phyloP scores from a whole-genome alignment of 2,888 invertebrate species.

The Dioctria rufipes region DNA sequence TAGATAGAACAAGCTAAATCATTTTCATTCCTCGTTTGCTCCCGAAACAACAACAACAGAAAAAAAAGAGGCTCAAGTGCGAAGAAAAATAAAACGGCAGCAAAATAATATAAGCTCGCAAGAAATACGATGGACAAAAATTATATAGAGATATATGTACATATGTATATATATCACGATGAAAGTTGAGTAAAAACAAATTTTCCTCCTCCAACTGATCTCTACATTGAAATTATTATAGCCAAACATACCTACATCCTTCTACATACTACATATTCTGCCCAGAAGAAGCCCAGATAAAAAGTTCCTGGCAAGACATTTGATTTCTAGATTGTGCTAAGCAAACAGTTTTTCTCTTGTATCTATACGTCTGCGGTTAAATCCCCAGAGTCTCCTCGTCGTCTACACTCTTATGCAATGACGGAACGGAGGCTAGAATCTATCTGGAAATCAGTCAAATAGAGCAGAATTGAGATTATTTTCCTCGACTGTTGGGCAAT shows the following conservation, averaged over 20 bases:
- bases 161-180: no score
- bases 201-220: neutral
- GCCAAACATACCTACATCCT: neutral
- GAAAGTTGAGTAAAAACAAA: conserved; percentile 9
- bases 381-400: neutral
- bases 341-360: neutral
- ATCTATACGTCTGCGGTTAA: neutral
- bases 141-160: neutral
- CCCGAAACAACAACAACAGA: no score
- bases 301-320: conserved; percentile 14
- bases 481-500: neutral
- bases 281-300: neutral
- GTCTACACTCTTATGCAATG: neutral
- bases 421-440: neutral
- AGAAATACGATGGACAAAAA: neutral
- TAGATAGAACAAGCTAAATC: no score
- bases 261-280: neutral
- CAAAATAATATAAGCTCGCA: conserved; percentile 7
- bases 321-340: neutral
- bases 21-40: no score
- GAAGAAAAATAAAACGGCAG: conserved; percentile 34
- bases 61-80: conserved; percentile 6
- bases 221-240: neutral
- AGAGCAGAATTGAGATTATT: conserved; percentile 27
- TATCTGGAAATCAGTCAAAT: conserved; percentile 6